Conservation (phyloP, 1,140 invertebrate species). For the Nomia melanderi region DNA sequence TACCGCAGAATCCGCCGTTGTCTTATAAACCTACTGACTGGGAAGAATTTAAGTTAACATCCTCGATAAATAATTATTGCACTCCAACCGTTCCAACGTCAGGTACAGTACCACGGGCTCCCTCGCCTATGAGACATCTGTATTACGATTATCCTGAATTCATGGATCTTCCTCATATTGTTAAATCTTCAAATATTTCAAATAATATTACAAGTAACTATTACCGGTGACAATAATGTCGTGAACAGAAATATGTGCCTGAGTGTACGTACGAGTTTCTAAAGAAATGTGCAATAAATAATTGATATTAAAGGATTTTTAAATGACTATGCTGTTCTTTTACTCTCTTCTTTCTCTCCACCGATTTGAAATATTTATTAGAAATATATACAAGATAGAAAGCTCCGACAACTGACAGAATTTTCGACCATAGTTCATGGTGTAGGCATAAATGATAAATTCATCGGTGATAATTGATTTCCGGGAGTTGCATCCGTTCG, state of each 20-base stretch:
- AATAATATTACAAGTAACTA: slow-evolving; percentile 2
- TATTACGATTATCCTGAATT: slow-evolving; percentile 26
- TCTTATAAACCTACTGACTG: rapidly evolving
- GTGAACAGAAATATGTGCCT: background rate
- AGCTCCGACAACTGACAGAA: background rate
- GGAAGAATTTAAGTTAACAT: rapidly evolving
- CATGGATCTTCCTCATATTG: background rate
- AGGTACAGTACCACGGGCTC: background rate
- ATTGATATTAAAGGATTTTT: background rate
- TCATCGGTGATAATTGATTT: slow-evolving; percentile 78
- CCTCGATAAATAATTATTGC: background rate
- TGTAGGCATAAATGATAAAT: slow-evolving; percentile 76
- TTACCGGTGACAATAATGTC: background rate
- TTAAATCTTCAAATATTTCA: background rate
- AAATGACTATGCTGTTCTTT: background rate
- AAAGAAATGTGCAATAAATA: slow-evolving; percentile 9
- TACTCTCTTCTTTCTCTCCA: background rate
- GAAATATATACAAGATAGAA: slow-evolving; percentile 39
- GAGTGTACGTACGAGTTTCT: background rate
- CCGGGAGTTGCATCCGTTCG: slow-evolving; percentile 63
- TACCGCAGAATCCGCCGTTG: slow-evolving; percentile 2
- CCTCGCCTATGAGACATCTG: background rate
- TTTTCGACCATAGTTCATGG: slow-evolving; percentile 41
- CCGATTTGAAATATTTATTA: slow-evolving; percentile 15
- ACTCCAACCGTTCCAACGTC: rapidly evolving